Percentiles rank a stretch among this genome's conserved stretches.
Evolutionary conservation across 2,888 invertebrate genomes (phyloP).

Genomic region (Leptura quadrifasciata): DNA sequence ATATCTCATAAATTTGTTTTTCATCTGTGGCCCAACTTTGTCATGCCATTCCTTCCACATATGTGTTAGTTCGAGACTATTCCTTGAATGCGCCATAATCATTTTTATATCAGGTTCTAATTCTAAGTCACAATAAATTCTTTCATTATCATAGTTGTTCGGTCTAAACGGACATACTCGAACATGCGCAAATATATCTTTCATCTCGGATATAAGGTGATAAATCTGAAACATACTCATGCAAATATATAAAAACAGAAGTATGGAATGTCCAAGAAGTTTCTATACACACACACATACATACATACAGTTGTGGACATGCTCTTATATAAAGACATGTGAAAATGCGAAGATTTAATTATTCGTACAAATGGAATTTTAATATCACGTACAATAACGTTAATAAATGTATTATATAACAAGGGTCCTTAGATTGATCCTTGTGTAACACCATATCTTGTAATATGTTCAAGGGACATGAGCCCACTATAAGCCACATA

Average conservation of each 20-base stretch:
- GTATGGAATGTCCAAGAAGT: no score
- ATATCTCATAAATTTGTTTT: slow-evolving; percentile 86
- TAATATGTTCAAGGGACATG: no score
- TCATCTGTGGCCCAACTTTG: slow-evolving; percentile 85
- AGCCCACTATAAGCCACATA: no score
- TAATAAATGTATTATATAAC: no score
- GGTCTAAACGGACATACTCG: slow-evolving; percentile 81
- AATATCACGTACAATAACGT: no score
- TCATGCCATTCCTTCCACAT: slow-evolving; percentile 90
- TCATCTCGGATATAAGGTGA: slow-evolving; percentile 85
- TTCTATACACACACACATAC: no score
- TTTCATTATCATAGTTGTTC: slow-evolving; percentile 70
- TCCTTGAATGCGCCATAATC: slow-evolving; percentile 83
- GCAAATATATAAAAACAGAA: slow-evolving; percentile 77
- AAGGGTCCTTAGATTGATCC: no score
- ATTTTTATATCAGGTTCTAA: slow-evolving; percentile 78
- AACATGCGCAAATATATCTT: slow-evolving; percentile 84
- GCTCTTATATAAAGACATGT: no score
- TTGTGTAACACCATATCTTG: no score
- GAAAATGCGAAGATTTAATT: no score
- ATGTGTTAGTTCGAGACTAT: slow-evolving; percentile 84
- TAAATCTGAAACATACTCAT: slow-evolving; percentile 80
- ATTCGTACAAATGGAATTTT: no score
- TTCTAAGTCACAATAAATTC: slow-evolving; percentile 77
- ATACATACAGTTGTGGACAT: no score